Evolutionary conservation across 1,140 invertebrate species (phyloP).

Genomic region (Caerostris darwini): DNA sequence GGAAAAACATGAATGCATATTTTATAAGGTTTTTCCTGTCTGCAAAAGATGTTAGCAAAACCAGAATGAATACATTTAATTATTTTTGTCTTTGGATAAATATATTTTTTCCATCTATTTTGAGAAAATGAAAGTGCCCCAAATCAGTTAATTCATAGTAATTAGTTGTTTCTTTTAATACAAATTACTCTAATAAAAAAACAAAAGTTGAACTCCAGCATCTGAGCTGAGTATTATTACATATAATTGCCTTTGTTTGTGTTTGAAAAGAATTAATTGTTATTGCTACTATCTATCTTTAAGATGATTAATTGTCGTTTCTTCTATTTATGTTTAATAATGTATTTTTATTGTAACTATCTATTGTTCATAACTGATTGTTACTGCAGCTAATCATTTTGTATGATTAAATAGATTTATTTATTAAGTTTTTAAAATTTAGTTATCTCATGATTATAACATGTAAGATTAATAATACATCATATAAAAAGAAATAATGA

Average conservation of each 20-base stretch:
- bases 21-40: not conserved
- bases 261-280: not conserved
- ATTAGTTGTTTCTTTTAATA: constrained; percentile 24
- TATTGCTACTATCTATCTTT: constrained; percentile 7
- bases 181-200: not conserved
- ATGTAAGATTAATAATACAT: no score
- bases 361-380: not conserved
- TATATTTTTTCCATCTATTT: not conserved
- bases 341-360: not conserved
- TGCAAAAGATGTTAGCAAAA: not conserved
- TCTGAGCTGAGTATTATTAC: constrained; percentile 4
- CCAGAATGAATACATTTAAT: constrained; percentile 18
- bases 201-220: not conserved
- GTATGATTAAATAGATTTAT: not conserved
- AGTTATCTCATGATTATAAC: not conserved
- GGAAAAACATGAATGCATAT: not conserved
- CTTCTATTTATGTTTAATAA: not conserved
- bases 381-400: not conserved
- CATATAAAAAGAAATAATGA: no score
- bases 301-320: constrained; percentile 7
- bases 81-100: not conserved
- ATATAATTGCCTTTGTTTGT: constrained; percentile 15
- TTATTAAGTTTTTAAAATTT: not conserved
- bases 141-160: constrained; percentile 17
- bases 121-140: not conserved